Conservation (phyloP, 2,888 invertebrate genomes). For the Poecilus cupreus region DNA sequence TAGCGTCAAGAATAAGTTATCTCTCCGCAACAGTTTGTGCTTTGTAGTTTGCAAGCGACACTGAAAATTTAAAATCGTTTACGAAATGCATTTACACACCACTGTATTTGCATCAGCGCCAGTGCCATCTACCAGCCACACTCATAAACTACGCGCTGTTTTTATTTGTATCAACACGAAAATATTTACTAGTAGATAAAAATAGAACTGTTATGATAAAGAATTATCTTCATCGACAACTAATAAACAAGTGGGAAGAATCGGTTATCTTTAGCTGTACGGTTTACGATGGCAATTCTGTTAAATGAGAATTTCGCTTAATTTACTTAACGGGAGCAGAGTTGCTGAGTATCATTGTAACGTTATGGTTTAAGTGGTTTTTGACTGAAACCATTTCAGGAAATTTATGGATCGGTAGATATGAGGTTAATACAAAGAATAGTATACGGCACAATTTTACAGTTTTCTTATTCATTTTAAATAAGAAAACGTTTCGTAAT, state of each 20-base stretch:
- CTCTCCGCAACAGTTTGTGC: not conserved
- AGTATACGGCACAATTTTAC: not conserved
- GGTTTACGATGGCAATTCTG: not conserved
- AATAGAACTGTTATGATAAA: not conserved
- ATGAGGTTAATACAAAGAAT: not conserved
- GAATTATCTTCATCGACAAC: not conserved
- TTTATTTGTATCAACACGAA: not conserved
- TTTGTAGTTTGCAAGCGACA: not conserved
- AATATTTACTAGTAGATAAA: slow-evolving; percentile 2
- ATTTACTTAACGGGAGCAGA: not conserved
- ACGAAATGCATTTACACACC: no score
- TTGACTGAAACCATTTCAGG: not conserved
- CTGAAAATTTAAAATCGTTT: not conserved
- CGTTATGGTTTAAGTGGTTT: not conserved
- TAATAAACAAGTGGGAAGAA: not conserved
- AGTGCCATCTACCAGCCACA: no score
- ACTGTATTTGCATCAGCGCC: no score
- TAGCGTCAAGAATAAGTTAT: slow-evolving; percentile 10
- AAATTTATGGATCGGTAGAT: not conserved
- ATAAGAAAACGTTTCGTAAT: no score
- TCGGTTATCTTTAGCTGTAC: not conserved
- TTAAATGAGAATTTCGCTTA: not conserved
- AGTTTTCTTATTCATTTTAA: no score
- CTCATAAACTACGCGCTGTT: not conserved
- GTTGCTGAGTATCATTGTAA: not conserved